Evolutionary conservation across 1,140 invertebrate species (phyloP).

Genomic region (Drosophila willistoni): DNA sequence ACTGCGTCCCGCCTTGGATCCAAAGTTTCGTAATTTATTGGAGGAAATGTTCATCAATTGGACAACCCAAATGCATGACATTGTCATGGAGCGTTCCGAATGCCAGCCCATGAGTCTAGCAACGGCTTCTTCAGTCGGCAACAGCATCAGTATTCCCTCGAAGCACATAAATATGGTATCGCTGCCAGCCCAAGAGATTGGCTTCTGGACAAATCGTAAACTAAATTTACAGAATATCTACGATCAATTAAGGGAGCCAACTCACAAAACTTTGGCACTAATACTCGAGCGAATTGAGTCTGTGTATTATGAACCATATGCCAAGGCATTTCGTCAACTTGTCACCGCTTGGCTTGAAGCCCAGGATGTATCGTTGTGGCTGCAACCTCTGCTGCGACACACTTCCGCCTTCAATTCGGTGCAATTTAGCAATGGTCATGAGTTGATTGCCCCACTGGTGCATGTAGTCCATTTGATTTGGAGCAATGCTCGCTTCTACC

Average conservation of each 20-base stretch:
- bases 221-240: slow-evolving; percentile 93
- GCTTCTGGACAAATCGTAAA: slow-evolving; percentile 88
- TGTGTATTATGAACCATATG: slow-evolving; percentile 89
- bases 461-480: slow-evolving; percentile 93
- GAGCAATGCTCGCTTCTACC: slow-evolving; percentile 93
- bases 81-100: slow-evolving; percentile 81
- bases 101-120: slow-evolving; percentile 30
- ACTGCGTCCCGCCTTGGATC: slow-evolving; percentile 84
- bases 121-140: neutral
- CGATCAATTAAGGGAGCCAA: slow-evolving; percentile 89
- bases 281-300: slow-evolving; percentile 90
- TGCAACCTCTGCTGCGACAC: slow-evolving; percentile 85
- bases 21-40: slow-evolving; percentile 87
- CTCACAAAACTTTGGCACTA: slow-evolving; percentile 91
- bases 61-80: slow-evolving; percentile 89
- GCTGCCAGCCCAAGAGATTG: slow-evolving; percentile 89
- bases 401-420: slow-evolving; percentile 87
- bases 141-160: neutral
- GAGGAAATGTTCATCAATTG: slow-evolving; percentile 91
- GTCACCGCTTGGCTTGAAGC: slow-evolving; percentile 87
- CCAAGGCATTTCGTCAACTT: slow-evolving; percentile 87
- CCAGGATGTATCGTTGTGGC: slow-evolving; percentile 88
- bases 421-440: slow-evolving; percentile 87
- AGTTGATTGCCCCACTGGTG: slow-evolving; percentile 87
- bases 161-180: slow-evolving; percentile 83